These are phyloP conservation scores for Tiaroga cobitis DNA, from an alignment of 2,797 vertebrate genomes.

Conservation along the genomic window DNA sequence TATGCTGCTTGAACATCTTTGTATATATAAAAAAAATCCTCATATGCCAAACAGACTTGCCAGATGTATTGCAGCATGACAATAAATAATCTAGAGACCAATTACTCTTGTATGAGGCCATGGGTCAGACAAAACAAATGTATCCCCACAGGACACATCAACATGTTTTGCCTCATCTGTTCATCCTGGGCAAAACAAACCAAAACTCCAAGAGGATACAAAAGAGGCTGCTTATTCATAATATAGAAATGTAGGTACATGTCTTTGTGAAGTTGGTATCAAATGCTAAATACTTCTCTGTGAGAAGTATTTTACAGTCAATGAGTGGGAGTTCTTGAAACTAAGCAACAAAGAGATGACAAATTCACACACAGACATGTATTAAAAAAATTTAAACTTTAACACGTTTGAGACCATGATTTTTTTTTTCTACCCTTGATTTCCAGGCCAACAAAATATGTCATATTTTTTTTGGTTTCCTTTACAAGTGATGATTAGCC, in stretches of 20 bases:
- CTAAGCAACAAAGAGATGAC: neutral
- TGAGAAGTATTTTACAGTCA: neutral
- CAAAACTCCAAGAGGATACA: slow-evolving; percentile 30
- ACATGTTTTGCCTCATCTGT: slow-evolving; percentile 40
- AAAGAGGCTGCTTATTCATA: slow-evolving; percentile 10
- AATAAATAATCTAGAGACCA: slow-evolving; percentile 61
- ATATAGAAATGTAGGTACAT: neutral
- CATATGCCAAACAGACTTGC: slow-evolving; percentile 55
- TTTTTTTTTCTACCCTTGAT: neutral
- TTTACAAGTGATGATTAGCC: too few relatives aligned
- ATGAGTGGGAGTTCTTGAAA: neutral
- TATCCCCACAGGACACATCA: slow-evolving; percentile 46
- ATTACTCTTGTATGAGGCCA: slow-evolving; percentile 58
- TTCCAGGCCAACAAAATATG: too few relatives aligned
- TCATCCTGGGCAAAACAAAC: slow-evolving; percentile 44
- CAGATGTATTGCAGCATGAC: slow-evolving; percentile 60
- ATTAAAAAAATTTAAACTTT: neutral
- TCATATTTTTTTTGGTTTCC: too few relatives aligned
- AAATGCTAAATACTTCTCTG: neutral
- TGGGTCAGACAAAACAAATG: slow-evolving; percentile 57
- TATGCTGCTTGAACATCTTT: slow-evolving; percentile 25
- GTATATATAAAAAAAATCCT: slow-evolving; percentile 6
- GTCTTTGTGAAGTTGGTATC: neutral
- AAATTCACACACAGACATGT: neutral
- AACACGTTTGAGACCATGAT: neutral